These are phyloP conservation scores for Clarias pachynema DNA, from an alignment of 2,797 vertebrate genomes.

Conservation along the genomic window DNA sequence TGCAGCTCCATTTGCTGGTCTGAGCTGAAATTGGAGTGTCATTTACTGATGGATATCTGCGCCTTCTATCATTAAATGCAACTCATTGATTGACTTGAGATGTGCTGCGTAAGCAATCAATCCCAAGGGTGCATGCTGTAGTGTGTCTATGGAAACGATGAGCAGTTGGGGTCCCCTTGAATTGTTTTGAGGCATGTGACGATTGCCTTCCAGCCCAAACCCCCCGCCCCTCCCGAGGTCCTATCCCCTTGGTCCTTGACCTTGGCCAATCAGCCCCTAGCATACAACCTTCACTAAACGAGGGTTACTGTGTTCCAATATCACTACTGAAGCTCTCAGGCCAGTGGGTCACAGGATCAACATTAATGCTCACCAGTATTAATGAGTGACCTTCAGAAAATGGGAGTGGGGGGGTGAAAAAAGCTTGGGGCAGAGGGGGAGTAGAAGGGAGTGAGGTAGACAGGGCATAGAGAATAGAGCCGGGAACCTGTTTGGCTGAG, in stretches of 20 bases:
- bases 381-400: slow-evolving; percentile 82
- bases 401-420: slow-evolving; percentile 48
- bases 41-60: slow-evolving; percentile 59
- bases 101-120: slow-evolving; percentile 72
- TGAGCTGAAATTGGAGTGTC: slow-evolving; percentile 34
- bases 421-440: slow-evolving; percentile 53
- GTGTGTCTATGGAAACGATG: slow-evolving; percentile 64
- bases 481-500: slow-evolving; percentile 79
- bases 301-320: slow-evolving; percentile 66
- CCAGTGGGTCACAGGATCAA: slow-evolving; percentile 71
- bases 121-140: slow-evolving; percentile 60
- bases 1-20: slow-evolving; percentile 27
- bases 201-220: neutral
- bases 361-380: slow-evolving; percentile 77
- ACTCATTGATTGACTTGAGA: slow-evolving; percentile 75
- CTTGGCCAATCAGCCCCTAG: slow-evolving; percentile 65
- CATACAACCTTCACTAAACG: slow-evolving; percentile 59
- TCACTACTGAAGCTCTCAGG: slow-evolving; percentile 69
- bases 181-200: slow-evolving; percentile 66
- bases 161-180: slow-evolving; percentile 62
- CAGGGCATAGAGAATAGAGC: slow-evolving; percentile 77
- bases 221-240: neutral
- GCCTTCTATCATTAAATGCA: slow-evolving; percentile 66
- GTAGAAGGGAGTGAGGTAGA: slow-evolving; percentile 66
- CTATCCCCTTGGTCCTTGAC: slow-evolving; percentile 70